phyloP scores from a whole-genome alignment of 1,140 invertebrate genomes.

The Olivierus martensii region DNA sequence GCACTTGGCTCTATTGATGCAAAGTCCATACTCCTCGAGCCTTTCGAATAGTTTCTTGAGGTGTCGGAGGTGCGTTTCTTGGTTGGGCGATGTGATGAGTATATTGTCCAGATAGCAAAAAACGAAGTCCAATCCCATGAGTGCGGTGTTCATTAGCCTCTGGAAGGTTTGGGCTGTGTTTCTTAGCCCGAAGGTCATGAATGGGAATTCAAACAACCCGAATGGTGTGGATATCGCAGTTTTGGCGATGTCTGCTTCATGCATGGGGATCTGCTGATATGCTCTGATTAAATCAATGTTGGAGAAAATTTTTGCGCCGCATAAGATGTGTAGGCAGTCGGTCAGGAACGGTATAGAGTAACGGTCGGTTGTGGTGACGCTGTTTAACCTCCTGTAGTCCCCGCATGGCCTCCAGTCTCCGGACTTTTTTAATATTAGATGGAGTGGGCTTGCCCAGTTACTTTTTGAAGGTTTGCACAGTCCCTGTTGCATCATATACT shows the following conservation, averaged over 20 bases:
- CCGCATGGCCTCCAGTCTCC: constrained; percentile 15
- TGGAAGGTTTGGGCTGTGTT: constrained; percentile 32
- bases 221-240: constrained; percentile 12
- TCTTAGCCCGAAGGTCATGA: constrained; percentile 16
- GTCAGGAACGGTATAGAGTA: constrained; percentile 10
- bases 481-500: constrained; percentile 11
- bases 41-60: constrained; percentile 27
- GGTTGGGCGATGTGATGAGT: constrained; percentile 30
- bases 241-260: constrained; percentile 9
- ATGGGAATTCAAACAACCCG: constrained; percentile 14
- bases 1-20: constrained; percentile 20
- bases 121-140: constrained; percentile 27
- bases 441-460: constrained; percentile 19
- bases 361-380: constrained; percentile 7
- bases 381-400: constrained; percentile 14
- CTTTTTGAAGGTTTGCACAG: constrained; percentile 21
- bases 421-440: constrained; percentile 19
- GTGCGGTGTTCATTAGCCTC: constrained; percentile 35
- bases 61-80: constrained; percentile 26
- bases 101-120: constrained; percentile 22
- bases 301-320: constrained; percentile 9
- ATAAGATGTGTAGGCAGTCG: constrained; percentile 13
- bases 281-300: constrained; percentile 10
- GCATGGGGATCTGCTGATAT: constrained; percentile 15
- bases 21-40: constrained; percentile 24